These are phyloP conservation scores for Mycetomoellerius zeteki DNA, from an alignment of 1,140 invertebrate species.

Conservation along the genomic window DNA sequence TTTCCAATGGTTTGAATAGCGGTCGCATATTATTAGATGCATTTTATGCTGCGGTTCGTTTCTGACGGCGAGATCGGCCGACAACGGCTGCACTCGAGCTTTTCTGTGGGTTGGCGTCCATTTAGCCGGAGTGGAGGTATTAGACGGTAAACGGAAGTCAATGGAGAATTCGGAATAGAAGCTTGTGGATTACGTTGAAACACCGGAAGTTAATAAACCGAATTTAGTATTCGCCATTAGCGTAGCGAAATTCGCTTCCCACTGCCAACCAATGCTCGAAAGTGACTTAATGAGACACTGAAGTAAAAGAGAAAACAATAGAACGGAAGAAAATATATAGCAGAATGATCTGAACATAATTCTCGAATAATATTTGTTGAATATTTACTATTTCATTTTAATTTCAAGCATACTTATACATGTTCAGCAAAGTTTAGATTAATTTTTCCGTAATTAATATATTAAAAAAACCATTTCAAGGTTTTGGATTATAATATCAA, in stretches of 20 bases:
- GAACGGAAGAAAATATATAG: not conserved
- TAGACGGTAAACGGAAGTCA: slow-evolving; percentile 72
- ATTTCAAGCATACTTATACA: not conserved
- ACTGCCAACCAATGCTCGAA: slow-evolving; percentile 20
- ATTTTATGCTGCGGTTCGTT: slow-evolving; percentile 52
- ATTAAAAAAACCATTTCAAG: not conserved
- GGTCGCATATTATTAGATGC: slow-evolving; percentile 49
- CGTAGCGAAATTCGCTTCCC: slow-evolving; percentile 35
- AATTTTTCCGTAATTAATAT: not conserved
- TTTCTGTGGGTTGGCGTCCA: slow-evolving; percentile 62
- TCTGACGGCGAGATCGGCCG: not conserved
- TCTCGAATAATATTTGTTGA: not conserved
- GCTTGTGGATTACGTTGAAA: slow-evolving; percentile 61
- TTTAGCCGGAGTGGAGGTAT: slow-evolving; percentile 68
- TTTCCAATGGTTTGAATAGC: slow-evolving; percentile 33
- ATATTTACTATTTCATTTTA: not conserved
- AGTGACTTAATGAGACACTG: slow-evolving; percentile 20
- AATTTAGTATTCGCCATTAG: slow-evolving; percentile 72
- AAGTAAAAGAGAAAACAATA: not conserved
- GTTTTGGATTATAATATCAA: not conserved
- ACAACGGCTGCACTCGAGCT: slow-evolving; percentile 32
- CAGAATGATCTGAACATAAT: not conserved
- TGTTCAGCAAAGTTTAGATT: not conserved
- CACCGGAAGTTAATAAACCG: slow-evolving; percentile 77
- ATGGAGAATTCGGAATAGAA: slow-evolving; percentile 65